These are phyloP conservation scores for Dicentrarchus labrax DNA, from an alignment of 2,113 vertebrate genomes.

Conservation along the genomic window DNA sequence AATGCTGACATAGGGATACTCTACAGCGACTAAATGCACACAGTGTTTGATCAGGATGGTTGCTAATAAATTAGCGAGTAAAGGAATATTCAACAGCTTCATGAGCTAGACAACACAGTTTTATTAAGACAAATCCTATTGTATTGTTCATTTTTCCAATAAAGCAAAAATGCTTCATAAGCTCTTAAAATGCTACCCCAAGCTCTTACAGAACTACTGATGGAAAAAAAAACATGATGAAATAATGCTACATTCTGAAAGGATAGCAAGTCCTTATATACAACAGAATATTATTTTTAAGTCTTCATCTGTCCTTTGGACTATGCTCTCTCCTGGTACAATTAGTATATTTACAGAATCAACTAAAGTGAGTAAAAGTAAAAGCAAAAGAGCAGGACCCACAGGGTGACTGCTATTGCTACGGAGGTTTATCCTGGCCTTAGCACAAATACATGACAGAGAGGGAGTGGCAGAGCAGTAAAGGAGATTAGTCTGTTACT, in stretches of 20 bases:
- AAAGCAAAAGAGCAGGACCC: slow-evolving; percentile 32
- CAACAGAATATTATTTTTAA: neutral
- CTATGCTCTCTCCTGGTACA: neutral
- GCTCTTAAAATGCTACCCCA: neutral
- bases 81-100: neutral
- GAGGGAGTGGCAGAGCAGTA: slow-evolving; percentile 62
- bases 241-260: neutral
- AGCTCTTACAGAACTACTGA: neutral
- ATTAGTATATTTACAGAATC: neutral
- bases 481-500: slow-evolving; percentile 63
- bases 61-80: slow-evolving; percentile 10
- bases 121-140: neutral
- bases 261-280: neutral
- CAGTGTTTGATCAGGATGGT: neutral
- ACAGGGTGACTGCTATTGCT: slow-evolving; percentile 38
- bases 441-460: slow-evolving; percentile 61
- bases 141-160: neutral
- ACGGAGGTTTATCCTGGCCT: slow-evolving; percentile 53
- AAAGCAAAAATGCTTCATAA: neutral
- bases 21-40: slow-evolving; percentile 28
- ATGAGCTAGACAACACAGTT: neutral
- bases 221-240: neutral
- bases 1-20: slow-evolving; percentile 52
- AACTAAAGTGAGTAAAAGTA: slow-evolving; percentile 9
- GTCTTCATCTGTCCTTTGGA: neutral